Evolutionary conservation across 2,888 invertebrate genomes (phyloP), one percentile per base, ranked within the genome.

Genomic region (Orchesellides sinensis): DNA sequence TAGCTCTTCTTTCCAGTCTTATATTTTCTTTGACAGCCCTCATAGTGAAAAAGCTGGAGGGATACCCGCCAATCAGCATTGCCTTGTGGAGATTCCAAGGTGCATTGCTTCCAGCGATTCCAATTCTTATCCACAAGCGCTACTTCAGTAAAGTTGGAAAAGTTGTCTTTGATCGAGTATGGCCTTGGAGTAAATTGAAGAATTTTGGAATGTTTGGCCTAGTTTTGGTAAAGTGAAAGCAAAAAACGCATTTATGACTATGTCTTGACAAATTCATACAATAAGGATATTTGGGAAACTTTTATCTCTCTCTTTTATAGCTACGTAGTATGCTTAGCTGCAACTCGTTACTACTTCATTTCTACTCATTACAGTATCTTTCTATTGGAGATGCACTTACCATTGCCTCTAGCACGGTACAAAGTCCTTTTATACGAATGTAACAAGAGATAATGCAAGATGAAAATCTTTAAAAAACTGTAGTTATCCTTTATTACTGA

Each of bases 61-160:
- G 78, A 8, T 86, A 86, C 27, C 68, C 84, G 65, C 85, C 87
- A 0, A 72, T 87, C 12, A 83, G 79, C 10, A 80, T 87, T 45
- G 84, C 84, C 1, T 29, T 85, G 14, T 87, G 86, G 86, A 72
- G 86, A 70, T 85, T 84, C 45, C 86, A 86, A 63, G 87, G 87
- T 0, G 85, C 84, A 0, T 47, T 86, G 0, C n/a, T 86, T n/a
- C 87, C 87, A n/a, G 77, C 85, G 0, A 21, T 86, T 0, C 83
- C 86, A 3, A 25, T 87, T 0, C 25, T 86, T 0, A 40, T 83
- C 10, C 80, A 79, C 17, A 66, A 65, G 5, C 35, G 75, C 8
- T 83, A 47, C 21, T 63, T 63, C 19, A 80, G 80, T 45, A 75
- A 72, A 54, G n/a, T 70, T 35, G 80, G 80, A 27, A 52, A 78